Evolutionary conservation across 2,888 invertebrate species (phyloP).

Genomic region (Lomographa bimaculata): DNA sequence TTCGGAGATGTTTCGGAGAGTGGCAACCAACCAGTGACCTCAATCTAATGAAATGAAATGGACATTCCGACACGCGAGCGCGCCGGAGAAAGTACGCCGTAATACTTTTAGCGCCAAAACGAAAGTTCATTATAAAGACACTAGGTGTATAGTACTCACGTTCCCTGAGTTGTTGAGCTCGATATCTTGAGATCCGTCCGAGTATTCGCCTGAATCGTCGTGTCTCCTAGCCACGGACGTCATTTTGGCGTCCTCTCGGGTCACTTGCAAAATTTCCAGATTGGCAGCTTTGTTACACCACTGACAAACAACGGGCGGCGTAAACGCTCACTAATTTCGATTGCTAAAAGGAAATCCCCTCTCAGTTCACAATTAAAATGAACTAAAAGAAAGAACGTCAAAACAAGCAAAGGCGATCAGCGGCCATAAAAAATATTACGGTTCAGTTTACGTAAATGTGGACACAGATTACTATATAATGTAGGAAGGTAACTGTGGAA

Average conservation of each 20-base stretch:
- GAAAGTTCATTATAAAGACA: constrained; percentile 55
- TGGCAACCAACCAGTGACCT: constrained; percentile 74
- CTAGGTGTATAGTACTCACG: constrained; percentile 60
- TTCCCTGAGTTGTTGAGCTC: constrained; percentile 71
- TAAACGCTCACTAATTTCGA: constrained; percentile 50
- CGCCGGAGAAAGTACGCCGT: constrained; percentile 74
- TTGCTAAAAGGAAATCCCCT: constrained; percentile 54
- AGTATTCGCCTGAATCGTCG: constrained; percentile 77
- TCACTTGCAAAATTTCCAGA: constrained; percentile 75
- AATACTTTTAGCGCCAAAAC: constrained; percentile 72
- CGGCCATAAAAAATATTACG: constrained; percentile 66
- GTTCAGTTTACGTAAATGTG: constrained; percentile 46
- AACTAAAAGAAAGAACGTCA: constrained; percentile 71
- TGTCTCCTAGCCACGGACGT: constrained; percentile 74
- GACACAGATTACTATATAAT: no score
- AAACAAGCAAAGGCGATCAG: constrained; percentile 72
- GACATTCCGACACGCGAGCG: constrained; percentile 74
- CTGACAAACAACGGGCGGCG: constrained; percentile 44
- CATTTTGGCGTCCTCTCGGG: constrained; percentile 73
- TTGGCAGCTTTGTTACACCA: constrained; percentile 57
- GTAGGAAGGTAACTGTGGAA: no score
- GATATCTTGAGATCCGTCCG: constrained; percentile 77
- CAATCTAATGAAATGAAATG: constrained; percentile 78
- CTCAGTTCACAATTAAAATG: constrained; percentile 55
- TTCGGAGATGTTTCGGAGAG: constrained; percentile 61